A percentile compares a stretch with the other conserved stretches of the same genome.
These are phyloP conservation scores for Tribolium castaneum DNA, from an alignment of 1,140 invertebrate genomes.

Conservation along the genomic window DNA sequence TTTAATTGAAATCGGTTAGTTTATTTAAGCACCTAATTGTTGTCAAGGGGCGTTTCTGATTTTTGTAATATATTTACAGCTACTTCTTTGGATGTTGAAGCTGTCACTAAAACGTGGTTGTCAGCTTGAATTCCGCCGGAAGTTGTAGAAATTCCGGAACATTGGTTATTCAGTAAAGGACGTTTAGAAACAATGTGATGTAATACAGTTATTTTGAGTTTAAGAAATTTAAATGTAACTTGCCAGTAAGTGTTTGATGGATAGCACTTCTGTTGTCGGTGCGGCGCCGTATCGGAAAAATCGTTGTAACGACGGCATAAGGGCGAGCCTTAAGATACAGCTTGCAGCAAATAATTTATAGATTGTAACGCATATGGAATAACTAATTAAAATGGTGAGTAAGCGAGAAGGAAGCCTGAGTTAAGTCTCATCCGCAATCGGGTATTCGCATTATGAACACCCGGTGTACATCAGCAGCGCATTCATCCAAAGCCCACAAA, in stretches of 20 bases:
- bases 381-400: constrained; percentile 57
- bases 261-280: not conserved
- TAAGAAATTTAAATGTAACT: constrained; percentile 5
- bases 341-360: constrained; percentile 53
- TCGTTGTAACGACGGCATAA: not conserved
- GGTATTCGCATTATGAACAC: constrained; percentile 58
- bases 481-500: constrained; percentile 40
- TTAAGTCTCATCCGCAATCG: constrained; percentile 50
- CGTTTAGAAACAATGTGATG: constrained; percentile 14
- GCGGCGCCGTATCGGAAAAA: not conserved
- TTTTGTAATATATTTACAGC: constrained; percentile 31
- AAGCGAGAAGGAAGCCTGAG: constrained; percentile 50
- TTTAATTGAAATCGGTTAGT: not conserved
- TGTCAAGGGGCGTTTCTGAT: constrained; percentile 22
- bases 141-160: constrained; percentile 37
- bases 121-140: constrained; percentile 34
- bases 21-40: constrained; percentile 25
- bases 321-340: constrained; percentile 3
- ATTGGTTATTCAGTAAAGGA: constrained; percentile 29
- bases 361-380: constrained; percentile 56
- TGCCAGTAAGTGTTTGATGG: not conserved
- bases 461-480: constrained; percentile 52
- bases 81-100: constrained; percentile 22
- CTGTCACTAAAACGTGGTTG: constrained; percentile 36
- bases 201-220: constrained; percentile 6